A percentile compares a stretch with the other conserved stretches of the same genome.
phyloP scores from a whole-genome alignment of 2,888 invertebrate genomes.

The Macaria notata region DNA sequence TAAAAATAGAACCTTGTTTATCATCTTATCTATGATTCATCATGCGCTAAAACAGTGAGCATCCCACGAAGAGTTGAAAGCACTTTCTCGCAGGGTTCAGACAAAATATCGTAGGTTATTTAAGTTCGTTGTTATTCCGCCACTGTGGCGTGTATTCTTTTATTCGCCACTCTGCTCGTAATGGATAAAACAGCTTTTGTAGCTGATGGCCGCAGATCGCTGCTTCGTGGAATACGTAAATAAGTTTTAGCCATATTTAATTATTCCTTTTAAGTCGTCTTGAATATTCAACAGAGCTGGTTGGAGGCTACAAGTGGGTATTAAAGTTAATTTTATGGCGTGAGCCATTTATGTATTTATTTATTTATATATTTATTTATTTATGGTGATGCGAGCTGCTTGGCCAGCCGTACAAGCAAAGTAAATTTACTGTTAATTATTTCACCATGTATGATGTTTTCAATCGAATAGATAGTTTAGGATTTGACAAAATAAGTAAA shows the following conservation, averaged over 20 bases:
- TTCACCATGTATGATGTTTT: too few relatives aligned
- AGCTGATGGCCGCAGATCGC: constrained; percentile 57
- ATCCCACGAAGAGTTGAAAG: not conserved
- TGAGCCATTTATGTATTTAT: too few relatives aligned
- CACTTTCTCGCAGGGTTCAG: not conserved
- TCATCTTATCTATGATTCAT: too few relatives aligned
- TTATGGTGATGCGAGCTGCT: constrained; percentile 1
- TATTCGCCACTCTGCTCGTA: constrained; percentile 36
- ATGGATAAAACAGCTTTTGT: constrained; percentile 68
- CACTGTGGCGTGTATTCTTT: constrained; percentile 13
- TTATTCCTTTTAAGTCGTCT: constrained; percentile 63
- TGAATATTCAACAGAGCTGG: constrained; percentile 69
- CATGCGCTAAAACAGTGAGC: too few relatives aligned
- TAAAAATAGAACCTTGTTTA: too few relatives aligned
- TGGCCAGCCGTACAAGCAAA: not conserved
- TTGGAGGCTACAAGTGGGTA: constrained; percentile 38
- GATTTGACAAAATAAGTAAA: too few relatives aligned
- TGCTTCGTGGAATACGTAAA: constrained; percentile 66
- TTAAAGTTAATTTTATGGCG: constrained; percentile 40
- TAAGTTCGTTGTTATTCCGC: constrained; percentile 17
- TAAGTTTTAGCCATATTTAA: constrained; percentile 74
- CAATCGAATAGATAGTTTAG: too few relatives aligned
- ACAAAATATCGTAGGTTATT: constrained; percentile 3
- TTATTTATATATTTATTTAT: too few relatives aligned
- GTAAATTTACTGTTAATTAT: not conserved